Evolutionary conservation across 30 jellyfish, hydroid and myxozoan species (phyloP).

Genomic region (Aurelia coerulea): DNA sequence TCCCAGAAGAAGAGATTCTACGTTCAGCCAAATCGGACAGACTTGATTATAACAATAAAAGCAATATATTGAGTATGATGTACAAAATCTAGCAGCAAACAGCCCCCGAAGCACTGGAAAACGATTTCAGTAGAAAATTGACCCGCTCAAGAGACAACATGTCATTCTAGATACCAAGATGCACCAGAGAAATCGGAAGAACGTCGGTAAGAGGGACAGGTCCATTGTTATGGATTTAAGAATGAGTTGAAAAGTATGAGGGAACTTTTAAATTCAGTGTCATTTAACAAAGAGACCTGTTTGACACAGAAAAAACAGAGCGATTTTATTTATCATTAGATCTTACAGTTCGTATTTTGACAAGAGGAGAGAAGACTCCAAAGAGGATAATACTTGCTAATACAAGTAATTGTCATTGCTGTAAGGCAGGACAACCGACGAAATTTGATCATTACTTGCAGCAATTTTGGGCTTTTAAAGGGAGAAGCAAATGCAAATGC

Average conservation of each 20-base stretch:
- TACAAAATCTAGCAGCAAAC: conserved; percentile 43
- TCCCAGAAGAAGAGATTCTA: background rate
- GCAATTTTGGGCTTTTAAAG: no score
- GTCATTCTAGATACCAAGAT: background rate
- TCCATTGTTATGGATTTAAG: conserved; percentile 43
- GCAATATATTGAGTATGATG: conserved; percentile 42
- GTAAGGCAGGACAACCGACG: no score
- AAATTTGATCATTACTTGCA: no score
- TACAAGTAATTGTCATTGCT: no score
- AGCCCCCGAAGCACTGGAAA: conserved; percentile 48
- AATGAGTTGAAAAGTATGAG: conserved; percentile 47
- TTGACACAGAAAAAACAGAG: conserved; percentile 23
- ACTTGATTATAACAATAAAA: conserved; percentile 27
- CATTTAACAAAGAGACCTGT: background rate
- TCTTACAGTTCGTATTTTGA: background rate
- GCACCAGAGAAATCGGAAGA: conserved; percentile 35
- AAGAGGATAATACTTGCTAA: no score
- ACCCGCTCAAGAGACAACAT: conserved; percentile 42
- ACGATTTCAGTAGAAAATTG: conserved; percentile 36
- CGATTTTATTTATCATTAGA: conserved; percentile 7
- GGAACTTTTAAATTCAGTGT: conserved; percentile 20
- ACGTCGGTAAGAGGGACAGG: conserved; percentile 38
- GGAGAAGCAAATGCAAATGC: no score
- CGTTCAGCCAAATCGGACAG: conserved; percentile 9
- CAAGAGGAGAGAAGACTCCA: no score